These are phyloP conservation scores for Drosophila ironensis DNA, from an alignment of 1,140 invertebrate species.

Conservation along the genomic window DNA sequence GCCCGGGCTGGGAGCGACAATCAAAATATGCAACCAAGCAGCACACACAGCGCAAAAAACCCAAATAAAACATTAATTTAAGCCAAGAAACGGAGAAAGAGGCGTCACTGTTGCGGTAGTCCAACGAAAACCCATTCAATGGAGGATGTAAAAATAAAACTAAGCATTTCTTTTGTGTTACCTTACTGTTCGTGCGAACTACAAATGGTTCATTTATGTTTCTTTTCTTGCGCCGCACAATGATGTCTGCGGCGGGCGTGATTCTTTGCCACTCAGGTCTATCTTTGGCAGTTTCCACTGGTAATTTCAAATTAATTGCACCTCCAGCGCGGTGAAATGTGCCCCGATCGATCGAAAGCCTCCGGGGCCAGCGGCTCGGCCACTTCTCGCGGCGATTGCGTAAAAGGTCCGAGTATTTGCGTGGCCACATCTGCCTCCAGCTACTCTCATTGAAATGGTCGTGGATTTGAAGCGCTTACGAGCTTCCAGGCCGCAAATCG, in stretches of 20 bases:
- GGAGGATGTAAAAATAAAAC: constrained; percentile 42
- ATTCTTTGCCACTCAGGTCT: constrained; percentile 6
- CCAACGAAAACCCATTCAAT: constrained; percentile 36
- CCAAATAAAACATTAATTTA: background rate
- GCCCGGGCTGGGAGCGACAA: background rate
- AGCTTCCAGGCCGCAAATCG: constrained; percentile 6
- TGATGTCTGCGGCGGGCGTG: constrained; percentile 29
- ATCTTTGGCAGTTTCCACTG: background rate
- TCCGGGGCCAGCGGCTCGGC: background rate
- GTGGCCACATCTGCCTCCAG: background rate
- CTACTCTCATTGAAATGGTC: constrained; percentile 13
- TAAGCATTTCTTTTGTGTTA: constrained; percentile 46
- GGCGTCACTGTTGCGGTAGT: constrained; percentile 61
- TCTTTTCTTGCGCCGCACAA: constrained; percentile 3
- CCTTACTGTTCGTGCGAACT: constrained; percentile 11
- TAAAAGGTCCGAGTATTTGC: constrained; percentile 13
- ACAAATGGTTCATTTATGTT: constrained; percentile 54
- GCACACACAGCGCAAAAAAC: background rate
- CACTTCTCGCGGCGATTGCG: constrained; percentile 23
- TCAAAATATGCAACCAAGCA: constrained; percentile 23
- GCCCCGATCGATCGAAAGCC: constrained; percentile 3
- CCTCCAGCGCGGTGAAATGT: constrained; percentile 16
- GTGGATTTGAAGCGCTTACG: constrained; percentile 7
- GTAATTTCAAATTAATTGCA: constrained; percentile 46
- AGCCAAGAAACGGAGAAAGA: constrained; percentile 4